phyloP scores from a whole-genome alignment of 92 coral and sea anemone genomes.

The Porites evermanni region DNA sequence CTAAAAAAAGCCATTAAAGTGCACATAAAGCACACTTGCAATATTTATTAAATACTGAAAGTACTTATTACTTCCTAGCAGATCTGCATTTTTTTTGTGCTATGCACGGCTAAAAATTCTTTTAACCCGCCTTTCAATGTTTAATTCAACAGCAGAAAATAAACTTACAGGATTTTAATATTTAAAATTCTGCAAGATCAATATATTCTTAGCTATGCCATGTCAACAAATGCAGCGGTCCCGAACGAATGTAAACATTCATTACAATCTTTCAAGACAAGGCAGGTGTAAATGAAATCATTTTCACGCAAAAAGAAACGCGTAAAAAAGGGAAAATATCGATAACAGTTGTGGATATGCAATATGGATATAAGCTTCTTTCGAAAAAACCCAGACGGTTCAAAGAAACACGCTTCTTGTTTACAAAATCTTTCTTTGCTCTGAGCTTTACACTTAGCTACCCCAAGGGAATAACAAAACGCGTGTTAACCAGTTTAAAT shows the following conservation, averaged over 20 bases:
- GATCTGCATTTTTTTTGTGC: neutral
- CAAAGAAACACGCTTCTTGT: neutral
- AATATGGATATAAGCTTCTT: neutral
- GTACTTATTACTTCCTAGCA: too few species aligned
- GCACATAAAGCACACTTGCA: neutral
- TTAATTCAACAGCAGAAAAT: constrained; percentile 11
- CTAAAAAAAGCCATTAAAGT: neutral
- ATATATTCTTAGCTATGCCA: constrained; percentile 1
- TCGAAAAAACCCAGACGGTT: neutral
- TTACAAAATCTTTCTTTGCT: neutral
- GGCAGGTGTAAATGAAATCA: neutral
- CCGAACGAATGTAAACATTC: neutral
- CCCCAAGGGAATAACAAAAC: constrained; percentile 12
- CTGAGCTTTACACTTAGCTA: neutral
- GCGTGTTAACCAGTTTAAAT: neutral
- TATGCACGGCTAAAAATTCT: neutral
- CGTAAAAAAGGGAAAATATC: neutral
- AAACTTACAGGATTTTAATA: neutral
- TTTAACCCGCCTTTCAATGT: neutral
- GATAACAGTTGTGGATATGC: neutral
- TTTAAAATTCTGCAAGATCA: constrained; percentile 32
- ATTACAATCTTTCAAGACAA: neutral
- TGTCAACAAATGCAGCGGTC: constrained; percentile 21
- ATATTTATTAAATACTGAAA: neutral
- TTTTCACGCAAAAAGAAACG: neutral